Conservation (phyloP, 1,140 invertebrate species). For the Psix sp. region DNA sequence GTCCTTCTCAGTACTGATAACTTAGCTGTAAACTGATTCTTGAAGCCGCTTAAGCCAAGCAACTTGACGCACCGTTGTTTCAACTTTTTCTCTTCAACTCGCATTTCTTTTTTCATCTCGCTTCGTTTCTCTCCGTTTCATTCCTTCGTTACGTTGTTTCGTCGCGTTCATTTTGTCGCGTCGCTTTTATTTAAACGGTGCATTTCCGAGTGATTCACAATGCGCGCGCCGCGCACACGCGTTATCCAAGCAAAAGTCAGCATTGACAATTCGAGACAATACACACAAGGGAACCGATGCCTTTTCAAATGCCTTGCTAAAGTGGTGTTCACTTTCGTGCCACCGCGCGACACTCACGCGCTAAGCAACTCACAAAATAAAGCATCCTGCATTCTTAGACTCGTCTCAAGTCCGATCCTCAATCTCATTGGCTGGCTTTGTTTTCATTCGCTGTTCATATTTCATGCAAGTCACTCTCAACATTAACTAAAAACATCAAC, state of each 20-base stretch:
- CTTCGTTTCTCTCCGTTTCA: constrained; percentile 8
- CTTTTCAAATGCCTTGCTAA: constrained; percentile 74
- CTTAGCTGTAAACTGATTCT: constrained; percentile 41
- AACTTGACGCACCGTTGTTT: constrained; percentile 35
- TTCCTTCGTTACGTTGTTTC: constrained; percentile 12
- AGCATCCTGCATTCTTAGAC: constrained; percentile 28
- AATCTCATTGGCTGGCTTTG: too few species aligned
- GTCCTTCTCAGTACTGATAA: constrained; percentile 14
- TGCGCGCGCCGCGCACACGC: constrained; percentile 45
- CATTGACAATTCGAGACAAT: constrained; percentile 71
- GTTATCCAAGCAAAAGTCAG: constrained; percentile 64
- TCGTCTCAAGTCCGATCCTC: constrained; percentile 34
- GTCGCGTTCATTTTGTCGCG: constrained; percentile 17
- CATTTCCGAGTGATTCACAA: constrained; percentile 56
- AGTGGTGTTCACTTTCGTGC: constrained; percentile 68
- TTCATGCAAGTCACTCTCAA: too few species aligned
- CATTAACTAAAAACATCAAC: too few species aligned
- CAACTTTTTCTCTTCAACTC: constrained; percentile 12
- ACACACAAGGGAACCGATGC: constrained; percentile 72
- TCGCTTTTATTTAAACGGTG: constrained; percentile 36
- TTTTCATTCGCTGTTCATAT: not conserved
- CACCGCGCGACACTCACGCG: constrained; percentile 34
- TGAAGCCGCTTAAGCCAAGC: constrained; percentile 35
- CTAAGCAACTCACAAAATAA: constrained; percentile 34
- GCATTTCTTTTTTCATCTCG: constrained; percentile 19